phyloP scores from a whole-genome alignment of 1,140 invertebrate genomes.

The Dufourea novaeangliae region DNA sequence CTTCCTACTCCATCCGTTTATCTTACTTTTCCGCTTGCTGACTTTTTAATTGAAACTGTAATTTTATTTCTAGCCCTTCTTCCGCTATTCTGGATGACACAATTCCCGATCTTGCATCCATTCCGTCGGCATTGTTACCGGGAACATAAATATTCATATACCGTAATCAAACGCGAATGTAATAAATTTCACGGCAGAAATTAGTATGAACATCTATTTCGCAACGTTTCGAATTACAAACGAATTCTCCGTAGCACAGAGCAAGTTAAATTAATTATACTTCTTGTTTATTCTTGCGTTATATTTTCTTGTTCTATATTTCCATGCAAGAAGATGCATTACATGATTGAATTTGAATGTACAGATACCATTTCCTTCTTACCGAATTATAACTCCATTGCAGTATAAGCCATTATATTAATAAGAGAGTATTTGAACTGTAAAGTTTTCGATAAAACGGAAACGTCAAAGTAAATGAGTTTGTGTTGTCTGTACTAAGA shows the following conservation, averaged over 20 bases:
- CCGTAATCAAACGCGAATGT: constrained; percentile 12
- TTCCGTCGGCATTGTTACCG: not conserved
- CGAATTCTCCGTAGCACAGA: not conserved
- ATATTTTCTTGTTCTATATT: not conserved
- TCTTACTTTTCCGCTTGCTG: constrained; percentile 29
- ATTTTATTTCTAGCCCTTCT: not conserved
- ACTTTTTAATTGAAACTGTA: constrained; percentile 28
- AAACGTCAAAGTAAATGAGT: no score
- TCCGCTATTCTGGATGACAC: not conserved
- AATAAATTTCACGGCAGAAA: constrained; percentile 17
- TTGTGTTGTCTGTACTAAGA: no score
- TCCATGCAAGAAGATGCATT: not conserved
- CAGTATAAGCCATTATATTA: not conserved
- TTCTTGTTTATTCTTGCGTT: no score
- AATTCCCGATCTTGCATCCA: no score
- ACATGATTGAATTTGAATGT: not conserved
- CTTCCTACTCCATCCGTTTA: constrained; percentile 20
- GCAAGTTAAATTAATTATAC: not conserved
- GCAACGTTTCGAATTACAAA: constrained; percentile 1
- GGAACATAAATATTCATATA: constrained; percentile 19
- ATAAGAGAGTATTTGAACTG: no score
- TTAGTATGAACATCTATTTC: not conserved
- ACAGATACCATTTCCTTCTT: not conserved
- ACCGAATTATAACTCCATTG: not conserved
- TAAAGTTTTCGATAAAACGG: no score